A percentile compares a stretch with the other conserved stretches of the same genome.
Conservation (phyloP, 2,797 vertebrate species). For the Choloepus didactylus region DNA sequence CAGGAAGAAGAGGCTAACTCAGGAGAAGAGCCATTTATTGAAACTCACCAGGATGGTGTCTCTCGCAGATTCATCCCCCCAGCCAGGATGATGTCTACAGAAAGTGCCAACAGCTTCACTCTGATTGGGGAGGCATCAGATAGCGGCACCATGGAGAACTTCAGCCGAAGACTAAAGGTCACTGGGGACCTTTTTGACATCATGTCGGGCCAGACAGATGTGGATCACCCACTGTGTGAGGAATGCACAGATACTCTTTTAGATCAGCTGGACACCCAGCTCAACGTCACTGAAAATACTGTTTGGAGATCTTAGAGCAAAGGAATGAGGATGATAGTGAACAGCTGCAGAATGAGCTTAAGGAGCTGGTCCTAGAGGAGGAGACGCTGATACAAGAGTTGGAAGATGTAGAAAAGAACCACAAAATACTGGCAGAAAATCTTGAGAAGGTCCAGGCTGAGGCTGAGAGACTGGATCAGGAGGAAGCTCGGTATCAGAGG, state of each 20-base stretch:
- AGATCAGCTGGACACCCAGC: conserved; percentile 98
- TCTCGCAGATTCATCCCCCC: conserved; percentile 96
- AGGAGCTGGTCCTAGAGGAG: conserved; percentile 94
- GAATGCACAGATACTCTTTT: conserved; percentile 98
- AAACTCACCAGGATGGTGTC: conserved; percentile 95
- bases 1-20: conserved; percentile 89
- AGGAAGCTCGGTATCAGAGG: conserved; percentile 98
- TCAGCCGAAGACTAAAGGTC: conserved; percentile 98
- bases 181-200: conserved; percentile 99
- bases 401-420: conserved; percentile 95
- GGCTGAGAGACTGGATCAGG: conserved; percentile 95
- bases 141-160: conserved; percentile 98
- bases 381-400: conserved; percentile 95
- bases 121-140: conserved; percentile 98
- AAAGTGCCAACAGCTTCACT: conserved; percentile 99
- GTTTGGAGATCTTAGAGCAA: conserved; percentile 96
- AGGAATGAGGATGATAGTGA: conserved; percentile 95
- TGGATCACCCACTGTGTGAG: conserved; percentile 98
- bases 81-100: conserved; percentile 99
- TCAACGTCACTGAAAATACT: conserved; percentile 98
- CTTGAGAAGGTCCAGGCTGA: conserved; percentile 93
- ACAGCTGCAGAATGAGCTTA: conserved; percentile 93
- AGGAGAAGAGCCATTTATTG: conserved; percentile 94
- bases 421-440: conserved; percentile 93
- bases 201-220: conserved; percentile 99